Conservation (phyloP, 2,888 invertebrate species). For the Nymphalis urticae region DNA sequence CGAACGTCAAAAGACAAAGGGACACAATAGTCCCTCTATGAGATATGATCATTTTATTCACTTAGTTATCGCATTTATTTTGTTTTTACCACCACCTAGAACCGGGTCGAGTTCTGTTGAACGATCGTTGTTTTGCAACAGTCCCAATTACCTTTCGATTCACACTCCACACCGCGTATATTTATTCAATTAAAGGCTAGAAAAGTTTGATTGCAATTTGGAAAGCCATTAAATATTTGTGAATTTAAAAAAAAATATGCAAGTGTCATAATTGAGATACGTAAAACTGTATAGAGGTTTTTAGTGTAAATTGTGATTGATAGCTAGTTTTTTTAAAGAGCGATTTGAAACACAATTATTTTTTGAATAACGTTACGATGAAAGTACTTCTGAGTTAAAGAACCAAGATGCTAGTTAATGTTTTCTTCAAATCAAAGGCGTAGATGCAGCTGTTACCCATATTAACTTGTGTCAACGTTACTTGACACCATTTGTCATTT, state of each 20-base stretch:
- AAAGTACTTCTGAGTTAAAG: too few relatives aligned
- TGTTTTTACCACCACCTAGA: slow-evolving; percentile 31
- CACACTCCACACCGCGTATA: slow-evolving; percentile 35
- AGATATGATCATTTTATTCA: slow-evolving; percentile 55
- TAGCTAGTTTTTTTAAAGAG: too few relatives aligned
- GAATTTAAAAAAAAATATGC: too few relatives aligned
- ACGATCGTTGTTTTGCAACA: slow-evolving; percentile 32
- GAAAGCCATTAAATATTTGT: too few relatives aligned
- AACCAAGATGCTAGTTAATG: neutral
- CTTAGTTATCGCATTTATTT: slow-evolving; percentile 41
- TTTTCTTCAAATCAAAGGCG: neutral
- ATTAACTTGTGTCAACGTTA: neutral
- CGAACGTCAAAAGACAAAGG: slow-evolving; percentile 51
- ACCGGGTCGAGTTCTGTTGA: slow-evolving; percentile 25
- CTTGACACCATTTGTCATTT: neutral
- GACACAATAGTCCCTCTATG: slow-evolving; percentile 54
- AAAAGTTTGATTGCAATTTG: neutral
- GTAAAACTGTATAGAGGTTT: too few relatives aligned
- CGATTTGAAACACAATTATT: too few relatives aligned
- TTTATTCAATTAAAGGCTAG: slow-evolving; percentile 4
- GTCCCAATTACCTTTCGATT: slow-evolving; percentile 24
- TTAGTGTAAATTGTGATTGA: too few relatives aligned
- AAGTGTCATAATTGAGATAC: too few relatives aligned
- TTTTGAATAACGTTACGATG: too few relatives aligned
- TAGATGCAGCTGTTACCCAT: neutral